phyloP scores from a whole-genome alignment of 2,113 vertebrate species.

The Brachyhypopomus gauderio region DNA sequence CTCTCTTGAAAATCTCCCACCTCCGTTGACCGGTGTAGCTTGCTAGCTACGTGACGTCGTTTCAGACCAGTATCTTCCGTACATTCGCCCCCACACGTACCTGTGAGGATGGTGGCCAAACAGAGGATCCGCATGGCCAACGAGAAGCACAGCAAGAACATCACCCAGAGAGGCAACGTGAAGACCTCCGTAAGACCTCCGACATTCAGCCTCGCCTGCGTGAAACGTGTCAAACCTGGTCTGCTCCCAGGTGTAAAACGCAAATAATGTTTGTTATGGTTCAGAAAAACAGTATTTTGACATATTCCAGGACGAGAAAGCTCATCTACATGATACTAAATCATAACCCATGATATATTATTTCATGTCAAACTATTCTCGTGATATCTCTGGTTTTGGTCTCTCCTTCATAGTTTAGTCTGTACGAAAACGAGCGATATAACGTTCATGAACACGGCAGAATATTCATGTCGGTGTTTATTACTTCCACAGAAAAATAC shows the following conservation, averaged over 20 bases:
- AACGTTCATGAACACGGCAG: too few species aligned
- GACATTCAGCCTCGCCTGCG: neutral
- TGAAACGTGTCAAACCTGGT: neutral
- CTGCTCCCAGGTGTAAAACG: neutral
- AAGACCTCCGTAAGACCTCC: slow-evolving; percentile 44
- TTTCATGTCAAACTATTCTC: too few species aligned
- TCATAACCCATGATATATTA: too few species aligned
- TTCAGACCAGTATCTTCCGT: neutral
- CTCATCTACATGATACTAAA: too few species aligned
- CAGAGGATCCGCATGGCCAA: slow-evolving; percentile 76
- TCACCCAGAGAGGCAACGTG: slow-evolving; percentile 75
- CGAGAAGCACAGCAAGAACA: slow-evolving; percentile 79
- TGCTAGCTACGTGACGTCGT: neutral
- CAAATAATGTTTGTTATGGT: neutral
- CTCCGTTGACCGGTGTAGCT: neutral
- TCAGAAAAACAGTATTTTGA: neutral
- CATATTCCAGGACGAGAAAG: neutral
- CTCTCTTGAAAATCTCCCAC: neutral
- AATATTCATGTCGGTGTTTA: neutral
- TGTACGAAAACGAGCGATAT: too few species aligned
- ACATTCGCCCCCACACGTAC: neutral
- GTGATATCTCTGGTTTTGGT: too few species aligned
- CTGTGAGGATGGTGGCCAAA: slow-evolving; percentile 72
- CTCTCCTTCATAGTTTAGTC: too few species aligned
- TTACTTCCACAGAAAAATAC: slow-evolving; percentile 68